phyloP scores from a whole-genome alignment of 2,888 invertebrate genomes.

The Myathropa florea region DNA sequence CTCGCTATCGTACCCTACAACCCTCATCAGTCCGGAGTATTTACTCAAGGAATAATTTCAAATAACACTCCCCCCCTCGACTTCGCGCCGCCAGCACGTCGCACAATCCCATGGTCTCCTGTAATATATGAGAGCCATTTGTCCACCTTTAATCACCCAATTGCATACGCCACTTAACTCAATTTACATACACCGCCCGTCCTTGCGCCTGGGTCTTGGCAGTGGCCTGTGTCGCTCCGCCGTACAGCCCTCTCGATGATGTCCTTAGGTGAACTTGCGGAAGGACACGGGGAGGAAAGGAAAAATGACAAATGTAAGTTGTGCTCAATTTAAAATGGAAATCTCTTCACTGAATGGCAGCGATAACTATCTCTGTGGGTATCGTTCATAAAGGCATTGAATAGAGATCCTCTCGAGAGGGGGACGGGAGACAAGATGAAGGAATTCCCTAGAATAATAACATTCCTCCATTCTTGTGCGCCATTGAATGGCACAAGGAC shows the following conservation, averaged over 20 bases:
- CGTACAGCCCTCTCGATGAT: too few relatives aligned
- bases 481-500: slow-evolving; percentile 59
- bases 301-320: slow-evolving; percentile 68
- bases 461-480: slow-evolving; percentile 60
- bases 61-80: background rate
- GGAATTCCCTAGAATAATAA: slow-evolving; percentile 55
- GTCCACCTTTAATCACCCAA: slow-evolving; percentile 69
- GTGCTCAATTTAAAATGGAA: slow-evolving; percentile 71
- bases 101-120: background rate
- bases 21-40: background rate
- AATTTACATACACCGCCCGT: slow-evolving; percentile 60
- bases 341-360: slow-evolving; percentile 64
- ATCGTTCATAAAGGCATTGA: slow-evolving; percentile 67
- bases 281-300: slow-evolving; percentile 19
- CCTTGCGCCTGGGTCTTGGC: slow-evolving; percentile 9
- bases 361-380: slow-evolving; percentile 64
- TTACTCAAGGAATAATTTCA: slow-evolving; percentile 39
- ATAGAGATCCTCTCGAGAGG: slow-evolving; percentile 28
- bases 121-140: slow-evolving; percentile 64
- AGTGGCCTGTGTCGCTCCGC: background rate
- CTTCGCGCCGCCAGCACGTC: slow-evolving; percentile 2
- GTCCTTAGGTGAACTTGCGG: slow-evolving; percentile 14
- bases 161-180: slow-evolving; percentile 66
- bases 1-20: background rate
- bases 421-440: slow-evolving; percentile 1